A percentile compares a stretch with the other conserved stretches of the same genome.
phyloP scores from a whole-genome alignment of 2,888 invertebrate species.

The Dynastes grantii region DNA sequence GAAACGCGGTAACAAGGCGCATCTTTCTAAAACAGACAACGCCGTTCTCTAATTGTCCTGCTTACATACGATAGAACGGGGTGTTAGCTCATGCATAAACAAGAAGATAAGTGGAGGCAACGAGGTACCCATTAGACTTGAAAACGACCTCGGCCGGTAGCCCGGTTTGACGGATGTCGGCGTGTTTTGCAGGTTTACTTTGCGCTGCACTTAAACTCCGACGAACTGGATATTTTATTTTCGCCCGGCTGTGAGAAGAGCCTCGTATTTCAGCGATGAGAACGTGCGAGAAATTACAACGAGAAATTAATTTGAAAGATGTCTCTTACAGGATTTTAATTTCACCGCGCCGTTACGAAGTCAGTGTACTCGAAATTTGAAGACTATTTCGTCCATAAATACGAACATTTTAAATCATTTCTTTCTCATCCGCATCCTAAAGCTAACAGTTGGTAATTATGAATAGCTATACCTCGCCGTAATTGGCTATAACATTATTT shows the following conservation, averaged over 20 bases:
- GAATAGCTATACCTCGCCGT: too few species aligned
- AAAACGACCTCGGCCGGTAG: slow-evolving; percentile 58
- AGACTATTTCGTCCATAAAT: slow-evolving; percentile 12
- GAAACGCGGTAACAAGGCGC: slow-evolving; percentile 60
- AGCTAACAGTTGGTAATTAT: too few species aligned
- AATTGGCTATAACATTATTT: too few species aligned
- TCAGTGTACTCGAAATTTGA: slow-evolving; percentile 26
- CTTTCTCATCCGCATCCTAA: too few species aligned
- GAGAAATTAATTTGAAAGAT: slow-evolving; percentile 44
- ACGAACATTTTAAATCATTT: slow-evolving; percentile 3
- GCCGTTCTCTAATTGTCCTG: slow-evolving; percentile 64
- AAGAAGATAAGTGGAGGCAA: slow-evolving; percentile 67
- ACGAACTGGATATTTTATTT: slow-evolving; percentile 48
- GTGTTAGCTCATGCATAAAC: slow-evolving; percentile 69
- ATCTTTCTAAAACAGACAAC: slow-evolving; percentile 57
- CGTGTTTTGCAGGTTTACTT: slow-evolving; percentile 59
- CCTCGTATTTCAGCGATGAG: slow-evolving; percentile 38
- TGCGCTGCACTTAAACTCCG: slow-evolving; percentile 49
- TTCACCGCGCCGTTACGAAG: not conserved
- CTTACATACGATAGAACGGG: slow-evolving; percentile 65
- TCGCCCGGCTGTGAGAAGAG: slow-evolving; percentile 31
- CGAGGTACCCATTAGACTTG: slow-evolving; percentile 60
- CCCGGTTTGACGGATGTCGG: slow-evolving; percentile 60
- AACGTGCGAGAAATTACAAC: slow-evolving; percentile 46
- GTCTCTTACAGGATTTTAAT: slow-evolving; percentile 47